These are phyloP conservation scores for Petrocephalus sullivani DNA, from an alignment of 2,797 vertebrate genomes.

Conservation along the genomic window DNA sequence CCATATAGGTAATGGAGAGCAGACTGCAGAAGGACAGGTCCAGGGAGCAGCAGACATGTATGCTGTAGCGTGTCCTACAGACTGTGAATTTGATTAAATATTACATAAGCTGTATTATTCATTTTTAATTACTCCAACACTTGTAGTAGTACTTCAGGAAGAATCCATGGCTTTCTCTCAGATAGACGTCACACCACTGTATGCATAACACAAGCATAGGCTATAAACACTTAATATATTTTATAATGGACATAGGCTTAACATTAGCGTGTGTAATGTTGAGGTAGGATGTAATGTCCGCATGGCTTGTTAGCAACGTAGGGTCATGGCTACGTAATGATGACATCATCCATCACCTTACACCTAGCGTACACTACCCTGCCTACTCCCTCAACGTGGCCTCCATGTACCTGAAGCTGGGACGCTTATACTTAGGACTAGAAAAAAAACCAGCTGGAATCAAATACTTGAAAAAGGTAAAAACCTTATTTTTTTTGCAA, in stretches of 20 bases:
- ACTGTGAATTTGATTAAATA: too few relatives aligned
- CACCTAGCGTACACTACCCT: slow-evolving; percentile 75
- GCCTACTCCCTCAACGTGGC: slow-evolving; percentile 87
- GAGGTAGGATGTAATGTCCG: background rate
- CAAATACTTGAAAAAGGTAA: slow-evolving; percentile 79
- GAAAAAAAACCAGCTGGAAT: slow-evolving; percentile 61
- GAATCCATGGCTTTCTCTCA: too few relatives aligned
- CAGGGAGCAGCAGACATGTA: too few relatives aligned
- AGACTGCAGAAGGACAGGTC: too few relatives aligned
- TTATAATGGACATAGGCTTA: background rate
- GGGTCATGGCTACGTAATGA: background rate
- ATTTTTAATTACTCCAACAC: background rate
- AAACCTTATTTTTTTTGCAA: background rate
- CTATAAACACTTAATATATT: background rate
- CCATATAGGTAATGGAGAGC: slow-evolving; percentile 74
- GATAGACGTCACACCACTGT: too few relatives aligned
- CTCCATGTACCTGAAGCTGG: slow-evolving; percentile 92
- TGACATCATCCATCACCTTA: slow-evolving; percentile 13
- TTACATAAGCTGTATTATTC: too few relatives aligned
- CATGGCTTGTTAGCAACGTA: background rate
- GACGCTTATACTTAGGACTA: slow-evolving; percentile 73
- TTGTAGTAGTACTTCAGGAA: too few relatives aligned
- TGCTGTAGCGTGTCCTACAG: too few relatives aligned
- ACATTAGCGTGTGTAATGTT: background rate
- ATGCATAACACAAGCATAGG: too few relatives aligned